A percentile compares a stretch with the other conserved stretches of the same genome.
Evolutionary conservation across 2,113 vertebrate species (phyloP).

Genomic region (Leiothrix lutea): DNA sequence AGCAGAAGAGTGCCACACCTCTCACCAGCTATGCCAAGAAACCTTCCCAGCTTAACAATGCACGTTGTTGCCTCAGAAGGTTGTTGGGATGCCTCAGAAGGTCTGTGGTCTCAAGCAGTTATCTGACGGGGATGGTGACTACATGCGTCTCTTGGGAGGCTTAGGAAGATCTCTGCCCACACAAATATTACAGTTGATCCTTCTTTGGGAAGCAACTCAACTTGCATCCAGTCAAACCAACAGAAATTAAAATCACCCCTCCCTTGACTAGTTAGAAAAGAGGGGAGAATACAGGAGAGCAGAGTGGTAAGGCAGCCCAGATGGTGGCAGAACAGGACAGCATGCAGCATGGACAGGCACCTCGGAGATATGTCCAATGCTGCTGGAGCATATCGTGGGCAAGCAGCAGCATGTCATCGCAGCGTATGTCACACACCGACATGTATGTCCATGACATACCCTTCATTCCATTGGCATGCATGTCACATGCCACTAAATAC

Average conservation of each 20-base stretch:
- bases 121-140: neutral
- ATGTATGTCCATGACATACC: neutral
- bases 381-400: neutral
- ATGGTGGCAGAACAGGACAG: neutral
- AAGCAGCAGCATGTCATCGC: neutral
- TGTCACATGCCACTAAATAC: neutral
- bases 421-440: neutral
- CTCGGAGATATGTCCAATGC: neutral
- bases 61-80: rapidly evolving
- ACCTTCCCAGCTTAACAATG: neutral
- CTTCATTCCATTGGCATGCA: neutral
- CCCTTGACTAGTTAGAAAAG: neutral
- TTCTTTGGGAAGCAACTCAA: neutral
- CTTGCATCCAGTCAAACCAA: neutral
- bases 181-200: neutral
- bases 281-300: neutral
- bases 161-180: neutral
- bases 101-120: neutral
- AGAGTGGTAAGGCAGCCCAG: neutral
- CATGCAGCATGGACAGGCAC: slow-evolving; percentile 6
- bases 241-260: neutral
- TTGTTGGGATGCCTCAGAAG: neutral
- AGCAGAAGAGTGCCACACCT: neutral
- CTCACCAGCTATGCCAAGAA: neutral
- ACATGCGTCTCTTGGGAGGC: neutral